phyloP scores from a whole-genome alignment of 2,888 invertebrate species.

The Caenorhabditis afra region DNA sequence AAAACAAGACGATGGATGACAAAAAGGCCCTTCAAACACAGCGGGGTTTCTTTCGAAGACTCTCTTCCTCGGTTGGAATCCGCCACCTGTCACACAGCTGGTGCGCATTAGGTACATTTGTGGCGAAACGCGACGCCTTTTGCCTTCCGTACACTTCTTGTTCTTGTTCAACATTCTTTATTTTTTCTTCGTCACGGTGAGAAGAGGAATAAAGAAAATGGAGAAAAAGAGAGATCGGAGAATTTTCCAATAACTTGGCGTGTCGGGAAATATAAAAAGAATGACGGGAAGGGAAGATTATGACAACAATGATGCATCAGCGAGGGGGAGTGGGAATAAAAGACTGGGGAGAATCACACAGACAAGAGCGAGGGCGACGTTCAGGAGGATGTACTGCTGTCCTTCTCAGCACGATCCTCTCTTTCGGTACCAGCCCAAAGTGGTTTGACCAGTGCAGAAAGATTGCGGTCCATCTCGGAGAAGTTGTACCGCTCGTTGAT shows the following conservation, averaged over 20 bases:
- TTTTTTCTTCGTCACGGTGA: neutral
- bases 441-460: constrained; percentile 66
- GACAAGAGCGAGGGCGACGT: constrained; percentile 11
- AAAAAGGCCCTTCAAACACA: neutral
- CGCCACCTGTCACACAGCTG: constrained; percentile 41
- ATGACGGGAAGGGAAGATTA: constrained; percentile 14
- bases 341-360: constrained; percentile 38
- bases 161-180: neutral
- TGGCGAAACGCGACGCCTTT: neutral
- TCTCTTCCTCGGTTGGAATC: constrained; percentile 8
- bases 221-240: constrained; percentile 18
- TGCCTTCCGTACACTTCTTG: too few species aligned
- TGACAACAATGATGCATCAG: constrained; percentile 43
- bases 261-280: constrained; percentile 8
- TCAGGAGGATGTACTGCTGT: constrained; percentile 61
- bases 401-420: constrained; percentile 55
- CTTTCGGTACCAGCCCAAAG: constrained; percentile 70
- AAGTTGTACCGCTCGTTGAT: constrained; percentile 68
- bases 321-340: constrained; percentile 8
- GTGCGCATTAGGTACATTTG: neutral
- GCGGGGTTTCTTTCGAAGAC: neutral
- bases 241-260: constrained; percentile 19
- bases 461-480: constrained; percentile 65
- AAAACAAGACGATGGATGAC: constrained; percentile 18
- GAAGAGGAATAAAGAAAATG: too few species aligned